phyloP scores from a whole-genome alignment of 2,797 vertebrate species.

The Mus spretus region DNA sequence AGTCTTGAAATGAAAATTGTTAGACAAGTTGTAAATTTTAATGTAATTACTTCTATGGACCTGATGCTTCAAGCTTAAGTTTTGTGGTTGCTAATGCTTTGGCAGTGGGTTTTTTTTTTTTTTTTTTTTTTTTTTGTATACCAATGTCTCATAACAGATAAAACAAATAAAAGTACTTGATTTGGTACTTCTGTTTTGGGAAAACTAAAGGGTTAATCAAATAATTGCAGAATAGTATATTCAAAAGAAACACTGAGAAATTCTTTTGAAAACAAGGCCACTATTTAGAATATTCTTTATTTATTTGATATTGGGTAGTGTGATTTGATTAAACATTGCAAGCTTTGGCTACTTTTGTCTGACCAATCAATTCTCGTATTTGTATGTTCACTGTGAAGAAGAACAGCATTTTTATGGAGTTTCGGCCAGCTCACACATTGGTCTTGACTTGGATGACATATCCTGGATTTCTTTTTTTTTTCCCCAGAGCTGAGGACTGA shows the following conservation, averaged over 20 bases:
- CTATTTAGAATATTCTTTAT: conserved; percentile 37
- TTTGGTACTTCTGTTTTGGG: conserved; percentile 1
- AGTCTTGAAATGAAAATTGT: not conserved
- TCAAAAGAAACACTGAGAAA: conserved; percentile 54
- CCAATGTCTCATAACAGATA: not conserved
- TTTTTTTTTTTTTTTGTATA: not conserved
- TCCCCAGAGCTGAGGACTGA: too few species aligned
- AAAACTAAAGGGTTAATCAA: conserved; percentile 62
- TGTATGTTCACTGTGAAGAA: conserved; percentile 4
- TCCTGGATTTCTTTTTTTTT: not conserved
- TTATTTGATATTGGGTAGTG: conserved; percentile 29
- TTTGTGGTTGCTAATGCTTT: not conserved
- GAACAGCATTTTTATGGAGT: not conserved
- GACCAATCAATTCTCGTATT: not conserved
- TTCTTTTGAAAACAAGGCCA: conserved; percentile 47
- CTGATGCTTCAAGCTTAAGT: not conserved
- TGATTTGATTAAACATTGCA: conserved; percentile 22
- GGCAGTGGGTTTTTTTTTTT: not conserved
- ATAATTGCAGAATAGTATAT: conserved; percentile 53
- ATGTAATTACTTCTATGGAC: not conserved
- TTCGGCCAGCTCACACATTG: conserved; percentile 5
- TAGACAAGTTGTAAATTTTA: not conserved
- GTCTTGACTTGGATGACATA: conserved; percentile 24
- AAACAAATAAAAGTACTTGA: not conserved
- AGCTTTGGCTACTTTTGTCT: not conserved